A percentile compares a stretch with the other conserved stretches of the same genome.
phyloP scores from a whole-genome alignment of 2,888 invertebrate species.

The Microctonus brassicae region DNA sequence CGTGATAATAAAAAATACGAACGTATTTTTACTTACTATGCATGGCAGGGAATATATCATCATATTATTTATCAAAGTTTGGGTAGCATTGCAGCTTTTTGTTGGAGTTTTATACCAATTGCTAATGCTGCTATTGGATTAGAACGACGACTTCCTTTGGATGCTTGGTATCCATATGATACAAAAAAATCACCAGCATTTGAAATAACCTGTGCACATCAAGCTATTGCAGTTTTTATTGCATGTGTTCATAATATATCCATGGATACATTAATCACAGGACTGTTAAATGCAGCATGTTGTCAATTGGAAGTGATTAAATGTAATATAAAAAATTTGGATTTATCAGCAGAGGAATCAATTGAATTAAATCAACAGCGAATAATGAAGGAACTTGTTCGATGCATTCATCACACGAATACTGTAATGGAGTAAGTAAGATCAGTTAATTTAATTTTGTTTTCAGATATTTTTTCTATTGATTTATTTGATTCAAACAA shows the following conservation, averaged over 20 bases:
- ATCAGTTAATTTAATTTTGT: too few relatives aligned
- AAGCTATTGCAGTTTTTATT: conserved; percentile 46
- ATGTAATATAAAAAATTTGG: conserved; percentile 47
- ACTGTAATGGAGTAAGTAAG: conserved; percentile 36
- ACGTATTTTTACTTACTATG: conserved; percentile 45
- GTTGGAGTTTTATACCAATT: conserved; percentile 52
- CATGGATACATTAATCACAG: conserved; percentile 55
- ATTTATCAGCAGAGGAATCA: too few relatives aligned
- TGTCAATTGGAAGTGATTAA: conserved; percentile 56
- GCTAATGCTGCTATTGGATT: conserved; percentile 42
- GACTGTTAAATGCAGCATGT: conserved; percentile 54
- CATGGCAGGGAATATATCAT: conserved; percentile 57
- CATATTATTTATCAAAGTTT: conserved; percentile 54
- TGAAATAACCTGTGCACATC: conserved; percentile 52
- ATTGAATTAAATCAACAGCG: neutral
- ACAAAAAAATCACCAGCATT: conserved; percentile 50
- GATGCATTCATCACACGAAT: conserved; percentile 49
- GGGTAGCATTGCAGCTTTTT: conserved; percentile 46
- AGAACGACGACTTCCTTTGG: conserved; percentile 49
- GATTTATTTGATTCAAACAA: neutral
- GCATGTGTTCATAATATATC: conserved; percentile 56
- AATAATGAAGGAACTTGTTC: conserved; percentile 39
- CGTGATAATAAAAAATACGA: conserved; percentile 48
- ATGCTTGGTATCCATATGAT: conserved; percentile 59
- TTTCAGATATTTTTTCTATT: neutral